Base-by-base conservation (phyloP, 1,140 invertebrate genomes). In the Apis cerana region DNA sequence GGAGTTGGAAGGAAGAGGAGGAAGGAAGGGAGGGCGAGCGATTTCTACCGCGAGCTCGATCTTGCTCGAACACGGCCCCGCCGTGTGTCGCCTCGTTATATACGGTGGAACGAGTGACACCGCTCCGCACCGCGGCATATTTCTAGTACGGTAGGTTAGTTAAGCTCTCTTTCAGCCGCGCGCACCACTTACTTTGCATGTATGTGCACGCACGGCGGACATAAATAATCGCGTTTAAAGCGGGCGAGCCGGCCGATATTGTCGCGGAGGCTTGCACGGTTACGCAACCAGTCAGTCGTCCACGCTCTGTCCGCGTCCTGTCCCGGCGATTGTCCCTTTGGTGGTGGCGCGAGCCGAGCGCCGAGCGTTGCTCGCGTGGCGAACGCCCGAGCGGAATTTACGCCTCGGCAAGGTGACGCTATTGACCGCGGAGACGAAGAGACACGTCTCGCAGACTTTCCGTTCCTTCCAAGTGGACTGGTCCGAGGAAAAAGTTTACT, bases 91-190 rank as follows among this genome's bases (percentile, higher is more conserved):
- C 72, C 83, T 90, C 89, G 90, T 91, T 91, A 91, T 88, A 84
- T 64, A 83, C 72, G 69, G 70, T 68, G 84, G 81, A 80, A 83
- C 85, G 90, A 80, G 90, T 83, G 88, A 86, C 85, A 87, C 83
- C 79, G 72, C 83, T 71, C n/a, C 71, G 71, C 74, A 69, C 70
- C 43, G 33, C 83, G 81, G 72, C 77, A 77, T 86, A 75, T 87
- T 84, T 85, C 77, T 78, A 80, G 80, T 89, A 83, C 84, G 87
- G 89, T 88, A 92, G 89, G 90, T 91, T 91, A 90, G 89, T 91
- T 91, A 91, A 91, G 87, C 83, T 82, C 86, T 89, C 88, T 86
- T 90, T 90, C 89, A 89, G 71, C 69, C 72, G 62, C 62, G 80
- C 76, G 69, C 71, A 21, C 50, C 75, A 78, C 68, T 85, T 85